phyloP scores from a whole-genome alignment of 2,888 invertebrate species.

The Baccha elongata region DNA sequence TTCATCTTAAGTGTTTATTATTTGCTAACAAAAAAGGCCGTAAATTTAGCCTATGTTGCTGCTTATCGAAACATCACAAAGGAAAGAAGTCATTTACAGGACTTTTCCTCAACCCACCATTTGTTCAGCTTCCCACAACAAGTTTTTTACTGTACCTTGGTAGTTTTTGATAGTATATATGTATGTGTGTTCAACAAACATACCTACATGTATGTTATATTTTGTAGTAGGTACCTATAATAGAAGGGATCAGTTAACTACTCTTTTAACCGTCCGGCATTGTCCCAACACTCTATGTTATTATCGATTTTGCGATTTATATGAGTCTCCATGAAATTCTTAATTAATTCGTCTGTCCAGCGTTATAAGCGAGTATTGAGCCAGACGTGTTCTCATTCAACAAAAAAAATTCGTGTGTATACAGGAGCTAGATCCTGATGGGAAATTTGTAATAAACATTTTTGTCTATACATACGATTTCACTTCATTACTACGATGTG shows the following conservation, averaged over 20 bases:
- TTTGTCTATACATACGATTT: neutral
- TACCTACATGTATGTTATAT: neutral
- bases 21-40: slow-evolving; percentile 15
- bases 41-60: slow-evolving; percentile 13
- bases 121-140: slow-evolving; percentile 30
- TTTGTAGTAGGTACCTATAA: neutral
- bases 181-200: neutral
- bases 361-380: neutral
- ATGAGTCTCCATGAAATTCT: slow-evolving; percentile 23
- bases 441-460: slow-evolving; percentile 2
- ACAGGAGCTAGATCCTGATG: neutral
- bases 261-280: neutral
- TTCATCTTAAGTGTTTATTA: slow-evolving; percentile 38
- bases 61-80: slow-evolving; percentile 35
- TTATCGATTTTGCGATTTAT: slow-evolving; percentile 13
- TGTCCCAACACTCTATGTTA: neutral
- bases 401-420: neutral
- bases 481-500: neutral
- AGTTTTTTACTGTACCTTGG: neutral
- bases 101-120: slow-evolving; percentile 18
- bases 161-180: neutral
- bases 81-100: slow-evolving; percentile 39
- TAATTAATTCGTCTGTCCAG: slow-evolving; percentile 30
- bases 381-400: slow-evolving; percentile 2
- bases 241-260: neutral